Evolutionary conservation across 2,113 vertebrate genomes (phyloP).

Genomic region (Cyphomyrus plagiostoma): DNA sequence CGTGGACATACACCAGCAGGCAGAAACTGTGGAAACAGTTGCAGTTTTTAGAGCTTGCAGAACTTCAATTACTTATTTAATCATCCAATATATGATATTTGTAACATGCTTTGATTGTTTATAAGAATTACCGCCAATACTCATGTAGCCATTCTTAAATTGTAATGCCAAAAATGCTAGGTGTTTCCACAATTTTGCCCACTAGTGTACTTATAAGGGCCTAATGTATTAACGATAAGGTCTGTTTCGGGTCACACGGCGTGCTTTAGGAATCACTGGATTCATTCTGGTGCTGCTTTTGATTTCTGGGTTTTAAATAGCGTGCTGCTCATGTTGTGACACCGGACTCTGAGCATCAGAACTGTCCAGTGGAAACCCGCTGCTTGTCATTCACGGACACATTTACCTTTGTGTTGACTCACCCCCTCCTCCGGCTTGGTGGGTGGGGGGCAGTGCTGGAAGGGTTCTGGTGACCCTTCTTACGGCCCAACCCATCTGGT

Average conservation of each 20-base stretch:
- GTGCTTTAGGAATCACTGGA: neutral
- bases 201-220: neutral
- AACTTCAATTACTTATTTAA: neutral
- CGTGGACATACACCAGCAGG: neutral
- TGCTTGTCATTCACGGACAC: neutral
- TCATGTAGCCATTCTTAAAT: neutral
- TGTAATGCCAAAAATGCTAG: neutral
- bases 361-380: neutral
- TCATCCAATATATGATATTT: neutral
- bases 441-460: neutral
- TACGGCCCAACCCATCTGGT: neutral
- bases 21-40: neutral
- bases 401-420: neutral
- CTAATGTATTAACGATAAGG: neutral
- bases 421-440: neutral
- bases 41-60: neutral
- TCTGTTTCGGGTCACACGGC: neutral
- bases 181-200: neutral
- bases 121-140: neutral
- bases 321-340: neutral
- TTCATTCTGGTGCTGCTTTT: neutral
- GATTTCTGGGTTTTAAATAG: neutral
- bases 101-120: neutral
- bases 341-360: neutral
- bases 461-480: neutral